Evolutionary conservation across 1,140 invertebrate species (phyloP).

Genomic region (Plutomurus gul): DNA sequence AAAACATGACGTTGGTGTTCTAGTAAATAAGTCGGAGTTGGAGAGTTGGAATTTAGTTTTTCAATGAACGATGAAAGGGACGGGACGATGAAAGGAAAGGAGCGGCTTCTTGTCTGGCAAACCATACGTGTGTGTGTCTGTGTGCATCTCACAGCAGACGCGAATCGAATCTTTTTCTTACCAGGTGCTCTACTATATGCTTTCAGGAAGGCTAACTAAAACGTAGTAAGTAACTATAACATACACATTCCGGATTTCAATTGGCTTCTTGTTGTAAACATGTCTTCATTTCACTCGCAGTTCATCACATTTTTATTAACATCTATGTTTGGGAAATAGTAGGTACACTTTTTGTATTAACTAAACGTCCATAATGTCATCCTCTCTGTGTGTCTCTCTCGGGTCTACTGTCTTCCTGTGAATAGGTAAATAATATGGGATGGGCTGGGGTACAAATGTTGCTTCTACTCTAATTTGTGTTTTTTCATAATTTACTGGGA

Average conservation of each 20-base stretch:
- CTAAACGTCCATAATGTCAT: too few species aligned
- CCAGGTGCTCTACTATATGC: conserved; percentile 8
- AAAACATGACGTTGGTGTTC: not conserved
- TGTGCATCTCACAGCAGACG: not conserved
- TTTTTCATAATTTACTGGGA: too few species aligned
- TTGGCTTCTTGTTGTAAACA: conserved; percentile 4
- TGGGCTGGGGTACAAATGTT: too few species aligned
- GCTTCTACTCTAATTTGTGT: too few species aligned
- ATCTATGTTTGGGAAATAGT: conserved; percentile 1
- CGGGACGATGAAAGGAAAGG: not conserved
- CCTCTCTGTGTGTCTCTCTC: too few species aligned
- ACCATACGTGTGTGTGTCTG: too few species aligned
- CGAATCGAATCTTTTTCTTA: not conserved
- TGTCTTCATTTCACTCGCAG: not conserved
- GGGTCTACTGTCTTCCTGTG: too few species aligned
- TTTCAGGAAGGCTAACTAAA: conserved; percentile 1
- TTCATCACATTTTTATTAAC: not conserved
- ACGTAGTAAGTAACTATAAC: conserved; percentile 1
- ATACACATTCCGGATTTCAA: not conserved
- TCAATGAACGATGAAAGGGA: not conserved
- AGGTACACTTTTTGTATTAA: too few species aligned
- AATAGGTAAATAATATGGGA: too few species aligned
- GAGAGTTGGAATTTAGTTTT: not conserved
- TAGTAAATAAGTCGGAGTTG: not conserved
- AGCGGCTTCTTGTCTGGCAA: not conserved